A percentile compares a stretch with the other conserved stretches of the same genome.
phyloP scores from a whole-genome alignment of 2,797 vertebrate genomes.

The Poliocrania exsul region DNA sequence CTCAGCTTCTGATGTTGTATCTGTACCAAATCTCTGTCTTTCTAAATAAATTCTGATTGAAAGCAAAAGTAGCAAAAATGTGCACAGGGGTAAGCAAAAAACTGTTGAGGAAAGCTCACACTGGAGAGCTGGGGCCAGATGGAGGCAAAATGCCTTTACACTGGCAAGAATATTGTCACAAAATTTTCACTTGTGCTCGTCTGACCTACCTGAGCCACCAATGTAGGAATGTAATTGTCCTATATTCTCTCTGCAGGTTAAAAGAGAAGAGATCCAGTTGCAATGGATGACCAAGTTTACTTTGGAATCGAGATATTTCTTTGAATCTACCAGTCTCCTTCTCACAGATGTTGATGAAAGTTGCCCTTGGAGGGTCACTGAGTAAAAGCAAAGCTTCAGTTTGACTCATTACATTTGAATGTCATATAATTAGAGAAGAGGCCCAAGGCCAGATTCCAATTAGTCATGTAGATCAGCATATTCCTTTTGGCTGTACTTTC shows the following conservation, averaged over 20 bases:
- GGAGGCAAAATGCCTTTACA: background rate
- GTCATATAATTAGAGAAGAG: conserved; percentile 13
- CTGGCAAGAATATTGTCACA: background rate
- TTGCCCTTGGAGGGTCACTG: background rate
- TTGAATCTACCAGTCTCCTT: background rate
- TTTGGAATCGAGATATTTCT: background rate
- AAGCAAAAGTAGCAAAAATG: background rate
- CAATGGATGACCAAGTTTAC: background rate
- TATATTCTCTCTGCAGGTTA: background rate
- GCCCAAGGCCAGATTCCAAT: conserved; percentile 18
- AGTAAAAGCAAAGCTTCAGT: conserved; percentile 20
- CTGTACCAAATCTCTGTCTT: background rate
- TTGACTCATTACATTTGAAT: conserved; percentile 7
- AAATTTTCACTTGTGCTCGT: background rate
- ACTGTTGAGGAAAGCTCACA: background rate
- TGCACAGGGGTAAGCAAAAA: background rate
- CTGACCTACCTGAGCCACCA: background rate
- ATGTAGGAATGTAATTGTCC: background rate
- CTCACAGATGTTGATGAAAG: background rate
- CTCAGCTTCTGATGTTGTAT: background rate
- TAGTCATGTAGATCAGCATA: background rate
- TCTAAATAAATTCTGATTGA: background rate
- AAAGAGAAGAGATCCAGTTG: background rate
- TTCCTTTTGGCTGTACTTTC: conserved; percentile 54
- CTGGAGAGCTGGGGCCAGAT: background rate